These are phyloP conservation scores for Parazoanthus darwini DNA, from an alignment of 92 coral and sea anemone species.

Conservation along the genomic window DNA sequence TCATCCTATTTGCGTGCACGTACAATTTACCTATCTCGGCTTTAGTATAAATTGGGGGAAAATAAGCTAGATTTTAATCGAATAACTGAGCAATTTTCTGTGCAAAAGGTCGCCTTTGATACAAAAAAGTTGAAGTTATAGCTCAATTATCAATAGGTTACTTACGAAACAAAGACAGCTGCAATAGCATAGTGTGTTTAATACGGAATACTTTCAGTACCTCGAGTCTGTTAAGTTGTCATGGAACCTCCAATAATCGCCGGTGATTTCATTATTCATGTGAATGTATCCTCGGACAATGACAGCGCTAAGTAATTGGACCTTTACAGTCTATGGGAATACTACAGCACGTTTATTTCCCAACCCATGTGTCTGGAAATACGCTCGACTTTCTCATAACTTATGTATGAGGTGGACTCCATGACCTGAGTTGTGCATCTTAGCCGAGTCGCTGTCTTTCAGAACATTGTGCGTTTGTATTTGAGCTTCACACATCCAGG, in stretches of 20 bases:
- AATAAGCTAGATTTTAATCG: too few relatives aligned
- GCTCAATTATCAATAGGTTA: too few relatives aligned
- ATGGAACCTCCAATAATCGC: conserved; percentile 30
- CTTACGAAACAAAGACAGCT: too few relatives aligned
- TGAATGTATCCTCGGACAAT: conserved; percentile 13
- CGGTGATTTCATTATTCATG: conserved; percentile 28
- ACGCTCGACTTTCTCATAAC: conserved; percentile 5
- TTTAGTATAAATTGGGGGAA: too few relatives aligned
- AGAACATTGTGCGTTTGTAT: background rate
- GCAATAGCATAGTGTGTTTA: background rate
- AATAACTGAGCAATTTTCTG: too few relatives aligned
- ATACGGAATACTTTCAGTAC: conserved; percentile 9
- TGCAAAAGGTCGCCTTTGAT: too few relatives aligned
- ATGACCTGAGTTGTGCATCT: background rate
- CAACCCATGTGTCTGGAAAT: background rate
- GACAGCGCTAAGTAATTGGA: conserved; percentile 36
- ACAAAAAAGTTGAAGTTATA: too few relatives aligned
- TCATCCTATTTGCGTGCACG: too few relatives aligned
- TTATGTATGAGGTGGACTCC: too few relatives aligned
- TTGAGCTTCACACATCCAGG: too few relatives aligned
- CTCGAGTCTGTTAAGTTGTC: conserved; percentile 19
- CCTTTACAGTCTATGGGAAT: conserved; percentile 27
- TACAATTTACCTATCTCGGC: too few relatives aligned
- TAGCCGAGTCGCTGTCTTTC: conserved; percentile 5
- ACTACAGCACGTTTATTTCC: conserved; percentile 29